phyloP scores from a whole-genome alignment of 2,888 invertebrate genomes.

The Pristionchus exspectatus region DNA sequence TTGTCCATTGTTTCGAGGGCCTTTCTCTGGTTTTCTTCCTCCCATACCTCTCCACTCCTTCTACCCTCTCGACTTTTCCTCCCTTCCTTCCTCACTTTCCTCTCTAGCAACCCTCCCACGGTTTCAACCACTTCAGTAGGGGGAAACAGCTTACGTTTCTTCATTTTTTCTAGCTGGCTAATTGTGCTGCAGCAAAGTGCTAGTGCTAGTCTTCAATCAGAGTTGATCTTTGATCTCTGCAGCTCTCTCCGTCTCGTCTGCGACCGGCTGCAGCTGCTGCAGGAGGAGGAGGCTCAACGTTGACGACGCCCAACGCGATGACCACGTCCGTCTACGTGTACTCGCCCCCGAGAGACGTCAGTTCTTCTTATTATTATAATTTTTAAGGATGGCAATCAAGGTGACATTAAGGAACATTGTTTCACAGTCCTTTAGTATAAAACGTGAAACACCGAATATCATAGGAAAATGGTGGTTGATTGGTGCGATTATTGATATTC shows the following conservation, averaged over 20 bases:
- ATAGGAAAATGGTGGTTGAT: no score
- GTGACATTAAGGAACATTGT: no score
- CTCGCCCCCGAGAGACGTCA: constrained; percentile 42
- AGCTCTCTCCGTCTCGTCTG: constrained; percentile 44
- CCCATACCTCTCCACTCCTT: neutral
- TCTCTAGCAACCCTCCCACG: neutral
- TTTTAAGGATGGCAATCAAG: neutral
- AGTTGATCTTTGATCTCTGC: neutral
- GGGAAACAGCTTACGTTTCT: neutral
- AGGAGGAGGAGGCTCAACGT: neutral
- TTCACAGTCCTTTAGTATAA: no score
- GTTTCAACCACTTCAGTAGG: neutral
- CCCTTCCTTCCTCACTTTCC: neutral
- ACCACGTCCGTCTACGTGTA: constrained; percentile 50
- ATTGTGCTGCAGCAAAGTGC: neutral
- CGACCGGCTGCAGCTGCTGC: constrained; percentile 14
- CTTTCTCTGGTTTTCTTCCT: constrained; percentile 17
- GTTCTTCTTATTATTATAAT: neutral
- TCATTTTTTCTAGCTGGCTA: neutral
- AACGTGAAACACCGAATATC: no score
- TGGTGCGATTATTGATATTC: no score
- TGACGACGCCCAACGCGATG: constrained; percentile 46
- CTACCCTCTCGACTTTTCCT: neutral
- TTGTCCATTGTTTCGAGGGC: constrained; percentile 10
- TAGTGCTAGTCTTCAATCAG: neutral